Evolutionary conservation across 1,140 invertebrate genomes (phyloP), one percentile per base, ranked within the genome.

Genomic region (Rhopalosiphum maidis): DNA sequence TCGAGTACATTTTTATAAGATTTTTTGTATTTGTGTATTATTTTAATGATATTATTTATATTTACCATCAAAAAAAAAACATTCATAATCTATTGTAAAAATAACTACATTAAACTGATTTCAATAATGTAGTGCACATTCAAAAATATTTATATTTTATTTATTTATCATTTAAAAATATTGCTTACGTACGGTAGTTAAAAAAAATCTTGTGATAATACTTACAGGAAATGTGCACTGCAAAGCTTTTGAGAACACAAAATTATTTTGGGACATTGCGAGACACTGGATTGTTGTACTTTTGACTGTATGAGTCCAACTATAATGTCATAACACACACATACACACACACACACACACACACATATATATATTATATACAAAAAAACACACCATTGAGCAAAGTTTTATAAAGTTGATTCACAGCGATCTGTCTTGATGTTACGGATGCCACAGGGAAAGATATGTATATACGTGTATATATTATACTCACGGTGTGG

Each of bases 321-420:
- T 91, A 51, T 83, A 37, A 48, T 51, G 22, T 2, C 30, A n/a
- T 35, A 15, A 11, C 41, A 41, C 41, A 41, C 46, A 9, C 82
- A 11, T 83, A 46, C 11, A 46, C 41, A 2, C 2, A 41, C 7
- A 9, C 51, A 46, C 15, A 46, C 2, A 41, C 2, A 41, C 1
- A 9, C 82, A 55, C 11, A 60, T 15, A 60, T 8, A n/a, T 11
- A 35, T 7, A 43, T 30, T 30, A 90, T 15, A 68, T n/a, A 15
- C 18, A 77, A 4, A 68, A 4, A 68, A 0, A 77, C 0, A 35
- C 37, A 25, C 89, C 37, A 11, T n/a, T 21, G 35, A 60, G 60
- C 41, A 90, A 60, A 90, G 89, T 90, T 91, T 51, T 48, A 82
- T 51, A 77, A 43, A 90, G 60, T 68, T 35, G 55, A 82, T 35